Percentiles rank a stretch among this genome's conserved stretches.
These are phyloP conservation scores for Corythornis madagascariensis DNA, from an alignment of 2,113 vertebrate genomes.

Conservation along the genomic window DNA sequence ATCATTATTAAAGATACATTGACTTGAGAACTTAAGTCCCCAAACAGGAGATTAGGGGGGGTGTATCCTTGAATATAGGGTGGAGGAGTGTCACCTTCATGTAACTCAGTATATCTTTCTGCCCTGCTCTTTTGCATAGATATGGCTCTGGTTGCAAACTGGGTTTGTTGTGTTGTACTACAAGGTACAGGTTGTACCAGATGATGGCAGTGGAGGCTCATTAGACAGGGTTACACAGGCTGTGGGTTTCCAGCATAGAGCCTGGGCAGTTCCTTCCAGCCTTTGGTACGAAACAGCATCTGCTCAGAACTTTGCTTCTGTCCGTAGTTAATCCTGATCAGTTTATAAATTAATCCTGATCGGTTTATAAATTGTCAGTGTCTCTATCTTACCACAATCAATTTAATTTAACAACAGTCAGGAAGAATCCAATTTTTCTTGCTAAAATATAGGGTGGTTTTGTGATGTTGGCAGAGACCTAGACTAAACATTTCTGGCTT, in stretches of 20 bases:
- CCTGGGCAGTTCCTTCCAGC: not conserved
- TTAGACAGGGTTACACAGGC: not conserved
- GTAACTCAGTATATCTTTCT: not conserved
- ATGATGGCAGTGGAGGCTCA: slow-evolving; percentile 50
- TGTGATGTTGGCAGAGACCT: not conserved
- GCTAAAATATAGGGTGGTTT: not conserved
- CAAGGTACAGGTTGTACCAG: not conserved
- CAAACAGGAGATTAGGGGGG: not conserved
- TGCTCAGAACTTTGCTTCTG: not conserved
- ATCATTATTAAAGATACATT: not conserved
- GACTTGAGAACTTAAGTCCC: not conserved
- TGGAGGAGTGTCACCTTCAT: not conserved
- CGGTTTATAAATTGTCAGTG: not conserved
- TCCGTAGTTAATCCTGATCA: not conserved
- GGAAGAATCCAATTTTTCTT: not conserved
- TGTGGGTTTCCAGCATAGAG: not conserved
- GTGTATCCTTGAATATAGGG: not conserved
- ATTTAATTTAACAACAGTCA: not conserved
- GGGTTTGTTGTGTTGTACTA: not conserved
- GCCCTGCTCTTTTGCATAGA: not conserved
- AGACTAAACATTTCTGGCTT: not conserved
- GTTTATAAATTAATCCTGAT: not conserved
- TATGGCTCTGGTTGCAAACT: not conserved
- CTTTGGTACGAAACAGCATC: not conserved
- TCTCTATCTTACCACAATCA: not conserved